phyloP scores from a whole-genome alignment of 2,888 invertebrate species.

The Leucoma salicis region DNA sequence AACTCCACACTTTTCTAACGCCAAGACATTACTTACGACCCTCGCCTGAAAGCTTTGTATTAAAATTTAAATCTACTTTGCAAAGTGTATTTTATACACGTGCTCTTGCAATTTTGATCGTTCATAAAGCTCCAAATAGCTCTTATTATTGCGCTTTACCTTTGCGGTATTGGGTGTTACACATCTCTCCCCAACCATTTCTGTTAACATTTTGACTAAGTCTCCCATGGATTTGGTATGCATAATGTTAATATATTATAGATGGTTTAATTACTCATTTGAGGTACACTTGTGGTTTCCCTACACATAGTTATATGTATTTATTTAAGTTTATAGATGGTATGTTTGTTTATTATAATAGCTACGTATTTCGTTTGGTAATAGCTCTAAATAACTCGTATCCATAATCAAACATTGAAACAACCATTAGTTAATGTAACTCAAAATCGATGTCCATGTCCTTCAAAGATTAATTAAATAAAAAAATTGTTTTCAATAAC shows the following conservation, averaged over 20 bases:
- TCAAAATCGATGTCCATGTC: constrained; percentile 55
- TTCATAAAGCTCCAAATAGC: constrained; percentile 79
- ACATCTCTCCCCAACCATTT: constrained; percentile 63
- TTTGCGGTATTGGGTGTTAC: constrained; percentile 78
- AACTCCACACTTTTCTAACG: constrained; percentile 67
- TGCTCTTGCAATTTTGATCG: constrained; percentile 81
- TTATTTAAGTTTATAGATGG: constrained; percentile 24
- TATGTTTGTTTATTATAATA: constrained; percentile 5
- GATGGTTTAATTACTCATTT: constrained; percentile 77
- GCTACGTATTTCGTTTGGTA: constrained; percentile 22
- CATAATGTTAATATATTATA: constrained; percentile 77
- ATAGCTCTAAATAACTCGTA: constrained; percentile 28
- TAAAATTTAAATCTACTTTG: constrained; percentile 83
- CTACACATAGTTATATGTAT: constrained; percentile 54
- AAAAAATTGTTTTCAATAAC: constrained; percentile 59
- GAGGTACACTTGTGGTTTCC: constrained; percentile 64
- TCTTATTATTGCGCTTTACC: constrained; percentile 76
- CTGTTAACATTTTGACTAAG: constrained; percentile 66
- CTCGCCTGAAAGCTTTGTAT: constrained; percentile 79
- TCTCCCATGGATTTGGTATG: constrained; percentile 72
- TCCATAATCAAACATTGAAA: constrained; percentile 33
- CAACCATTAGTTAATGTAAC: constrained; percentile 50
- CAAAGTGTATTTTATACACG: constrained; percentile 82
- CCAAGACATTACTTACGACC: constrained; percentile 76
- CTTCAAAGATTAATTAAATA: constrained; percentile 65